phyloP scores from a whole-genome alignment of 2,797 vertebrate genomes.

The Tragelaphus oryx region DNA sequence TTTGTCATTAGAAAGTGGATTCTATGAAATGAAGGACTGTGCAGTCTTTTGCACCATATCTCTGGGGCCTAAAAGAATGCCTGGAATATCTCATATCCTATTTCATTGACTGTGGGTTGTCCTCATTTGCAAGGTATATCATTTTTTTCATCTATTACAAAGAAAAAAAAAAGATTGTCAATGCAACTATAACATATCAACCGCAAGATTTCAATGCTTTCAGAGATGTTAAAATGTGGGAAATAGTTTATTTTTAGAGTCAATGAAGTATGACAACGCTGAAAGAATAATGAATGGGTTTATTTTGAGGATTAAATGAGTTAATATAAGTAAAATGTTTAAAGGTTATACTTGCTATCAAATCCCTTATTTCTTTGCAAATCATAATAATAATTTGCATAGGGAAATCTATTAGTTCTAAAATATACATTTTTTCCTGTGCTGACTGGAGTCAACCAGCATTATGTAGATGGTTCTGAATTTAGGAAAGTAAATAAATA shows the following conservation, averaged over 20 bases:
- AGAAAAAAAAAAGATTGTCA: not conserved
- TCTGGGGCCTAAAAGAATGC: not conserved
- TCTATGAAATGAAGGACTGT: not conserved
- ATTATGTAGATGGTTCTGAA: not conserved
- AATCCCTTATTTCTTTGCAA: not conserved
- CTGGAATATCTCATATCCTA: not conserved
- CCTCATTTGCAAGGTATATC: not conserved
- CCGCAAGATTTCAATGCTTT: not conserved
- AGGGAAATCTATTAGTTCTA: not conserved
- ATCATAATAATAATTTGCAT: not conserved
- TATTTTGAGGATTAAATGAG: not conserved
- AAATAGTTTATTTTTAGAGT: conserved; percentile 18
- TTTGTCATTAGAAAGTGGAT: not conserved
- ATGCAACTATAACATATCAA: not conserved
- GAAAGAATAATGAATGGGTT: conserved; percentile 15
- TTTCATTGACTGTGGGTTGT: not conserved
- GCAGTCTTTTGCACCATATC: not conserved
- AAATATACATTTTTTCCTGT: not conserved
- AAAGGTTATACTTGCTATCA: not conserved
- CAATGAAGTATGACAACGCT: not conserved
- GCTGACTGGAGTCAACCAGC: not conserved
- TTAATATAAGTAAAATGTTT: not conserved
- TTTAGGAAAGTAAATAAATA: not conserved
- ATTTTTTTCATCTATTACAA: not conserved
- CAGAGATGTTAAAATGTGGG: conserved; percentile 10